Percentiles rank a stretch among this genome's conserved stretches.
phyloP scores from a whole-genome alignment of 2,113 vertebrate species.

The Galeopterus variegatus region DNA sequence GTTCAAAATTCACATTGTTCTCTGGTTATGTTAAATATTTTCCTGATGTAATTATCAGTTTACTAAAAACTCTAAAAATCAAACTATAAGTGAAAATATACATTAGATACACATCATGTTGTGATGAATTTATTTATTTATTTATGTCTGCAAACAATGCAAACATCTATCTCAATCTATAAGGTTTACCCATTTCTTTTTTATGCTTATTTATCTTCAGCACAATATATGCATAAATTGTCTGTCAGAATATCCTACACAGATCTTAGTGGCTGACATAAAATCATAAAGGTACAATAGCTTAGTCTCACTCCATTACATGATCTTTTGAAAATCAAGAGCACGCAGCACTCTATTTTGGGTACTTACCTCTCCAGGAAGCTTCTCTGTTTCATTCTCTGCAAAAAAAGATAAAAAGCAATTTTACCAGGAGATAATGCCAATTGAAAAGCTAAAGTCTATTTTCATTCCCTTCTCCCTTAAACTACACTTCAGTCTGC shows the following conservation, averaged over 20 bases:
- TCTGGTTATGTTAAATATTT: slow-evolving; percentile 38
- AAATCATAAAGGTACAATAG: slow-evolving; percentile 50
- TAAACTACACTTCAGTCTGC: slow-evolving; percentile 34
- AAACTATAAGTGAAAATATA: slow-evolving; percentile 16
- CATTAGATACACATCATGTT: not conserved
- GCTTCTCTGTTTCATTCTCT: slow-evolving; percentile 90
- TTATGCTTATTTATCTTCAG: slow-evolving; percentile 53
- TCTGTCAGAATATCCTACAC: slow-evolving; percentile 52
- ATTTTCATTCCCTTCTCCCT: slow-evolving; percentile 68
- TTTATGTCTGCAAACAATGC: slow-evolving; percentile 10
- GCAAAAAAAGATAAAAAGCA: slow-evolving; percentile 86
- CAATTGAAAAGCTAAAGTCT: slow-evolving; percentile 55
- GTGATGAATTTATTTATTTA: not conserved
- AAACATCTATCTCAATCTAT: not conserved
- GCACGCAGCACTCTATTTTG: slow-evolving; percentile 63
- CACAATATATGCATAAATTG: slow-evolving; percentile 12
- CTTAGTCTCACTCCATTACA: slow-evolving; percentile 56
- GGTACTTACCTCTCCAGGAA: slow-evolving; percentile 90
- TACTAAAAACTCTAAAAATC: slow-evolving; percentile 41
- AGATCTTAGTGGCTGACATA: slow-evolving; percentile 60
- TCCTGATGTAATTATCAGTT: slow-evolving; percentile 37
- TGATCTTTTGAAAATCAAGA: slow-evolving; percentile 70
- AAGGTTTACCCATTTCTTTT: not conserved
- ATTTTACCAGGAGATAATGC: slow-evolving; percentile 84
- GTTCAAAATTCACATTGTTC: slow-evolving; percentile 42